A percentile compares a stretch with the other conserved stretches of the same genome.
Evolutionary conservation across 2,797 vertebrate genomes (phyloP).

Genomic region (Gymnodraco acuticeps): DNA sequence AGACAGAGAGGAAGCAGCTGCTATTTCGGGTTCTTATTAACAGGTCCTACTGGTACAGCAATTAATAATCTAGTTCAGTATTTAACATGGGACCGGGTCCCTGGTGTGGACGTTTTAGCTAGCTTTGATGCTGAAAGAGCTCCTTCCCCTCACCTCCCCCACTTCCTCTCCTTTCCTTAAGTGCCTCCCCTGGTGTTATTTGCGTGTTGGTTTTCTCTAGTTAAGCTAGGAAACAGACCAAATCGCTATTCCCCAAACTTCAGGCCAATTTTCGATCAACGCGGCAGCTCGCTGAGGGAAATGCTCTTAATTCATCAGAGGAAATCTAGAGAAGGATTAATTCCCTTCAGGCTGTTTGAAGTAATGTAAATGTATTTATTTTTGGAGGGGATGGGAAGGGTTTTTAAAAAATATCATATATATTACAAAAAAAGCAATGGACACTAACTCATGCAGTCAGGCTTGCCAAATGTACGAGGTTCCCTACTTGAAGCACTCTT

Average conservation of each 20-base stretch:
- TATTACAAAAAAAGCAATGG: background rate
- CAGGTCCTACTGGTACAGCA: constrained; percentile 83
- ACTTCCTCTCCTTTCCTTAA: constrained; percentile 71
- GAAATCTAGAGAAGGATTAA: constrained; percentile 50
- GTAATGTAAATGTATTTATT: constrained; percentile 77
- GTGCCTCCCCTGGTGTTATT: constrained; percentile 84
- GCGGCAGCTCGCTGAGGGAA: constrained; percentile 58
- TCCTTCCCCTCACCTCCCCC: constrained; percentile 47
- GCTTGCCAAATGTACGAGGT: background rate
- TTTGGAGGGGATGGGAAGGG: constrained; percentile 34
- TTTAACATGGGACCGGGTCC: constrained; percentile 84
- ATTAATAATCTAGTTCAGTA: constrained; percentile 86
- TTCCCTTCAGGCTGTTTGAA: constrained; percentile 71
- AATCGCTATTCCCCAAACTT: constrained; percentile 82
- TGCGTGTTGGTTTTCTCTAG: constrained; percentile 82
- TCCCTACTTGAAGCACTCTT: background rate
- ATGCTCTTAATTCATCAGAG: constrained; percentile 74
- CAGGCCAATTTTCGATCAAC: constrained; percentile 79
- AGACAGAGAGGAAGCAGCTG: constrained; percentile 54
- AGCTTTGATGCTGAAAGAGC: constrained; percentile 83
- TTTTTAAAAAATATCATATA: constrained; percentile 1
- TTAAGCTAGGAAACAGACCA: constrained; percentile 80
- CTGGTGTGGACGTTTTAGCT: constrained; percentile 79
- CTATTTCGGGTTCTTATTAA: constrained; percentile 84
- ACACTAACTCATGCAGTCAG: background rate